phyloP scores from a whole-genome alignment of 1,140 invertebrate species.

The Lerema accius region DNA sequence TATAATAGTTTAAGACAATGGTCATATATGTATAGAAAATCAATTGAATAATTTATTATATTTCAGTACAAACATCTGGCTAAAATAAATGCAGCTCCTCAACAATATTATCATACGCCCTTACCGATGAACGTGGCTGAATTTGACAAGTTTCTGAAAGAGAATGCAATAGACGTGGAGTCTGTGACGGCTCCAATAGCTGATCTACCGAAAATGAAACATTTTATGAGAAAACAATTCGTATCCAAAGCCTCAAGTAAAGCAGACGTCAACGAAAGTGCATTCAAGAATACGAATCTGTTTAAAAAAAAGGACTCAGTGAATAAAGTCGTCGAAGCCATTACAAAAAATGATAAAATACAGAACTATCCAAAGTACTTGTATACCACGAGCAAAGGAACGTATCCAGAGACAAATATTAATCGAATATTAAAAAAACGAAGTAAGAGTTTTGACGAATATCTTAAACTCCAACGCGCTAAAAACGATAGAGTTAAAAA shows the following conservation, averaged over 20 bases:
- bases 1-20: neutral
- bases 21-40: no score
- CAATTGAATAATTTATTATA: no score
- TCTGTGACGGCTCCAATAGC: conserved; percentile 49
- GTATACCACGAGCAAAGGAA: conserved; percentile 2
- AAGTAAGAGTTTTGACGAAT: neutral
- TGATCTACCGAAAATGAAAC: conserved; percentile 6
- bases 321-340: no score
- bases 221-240: neutral
- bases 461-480: neutral
- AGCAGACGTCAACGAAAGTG: no score
- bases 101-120: conserved; percentile 58
- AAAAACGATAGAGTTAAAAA: neutral
- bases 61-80: conserved; percentile 39
- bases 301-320: no score
- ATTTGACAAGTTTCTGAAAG: conserved; percentile 61
- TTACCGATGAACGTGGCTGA: conserved; percentile 59
- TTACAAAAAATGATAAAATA: neutral
- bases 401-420: conserved; percentile 1
- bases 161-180: conserved; percentile 53
- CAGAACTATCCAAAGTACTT: neutral
- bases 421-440: conserved; percentile 1
- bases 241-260: conserved; percentile 9
- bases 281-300: no score
- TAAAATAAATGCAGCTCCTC: conserved; percentile 46